A percentile compares a stretch with the other conserved stretches of the same genome.
These are phyloP conservation scores for Tribolium freemani DNA, from an alignment of 2,888 invertebrate genomes.

Conservation along the genomic window DNA sequence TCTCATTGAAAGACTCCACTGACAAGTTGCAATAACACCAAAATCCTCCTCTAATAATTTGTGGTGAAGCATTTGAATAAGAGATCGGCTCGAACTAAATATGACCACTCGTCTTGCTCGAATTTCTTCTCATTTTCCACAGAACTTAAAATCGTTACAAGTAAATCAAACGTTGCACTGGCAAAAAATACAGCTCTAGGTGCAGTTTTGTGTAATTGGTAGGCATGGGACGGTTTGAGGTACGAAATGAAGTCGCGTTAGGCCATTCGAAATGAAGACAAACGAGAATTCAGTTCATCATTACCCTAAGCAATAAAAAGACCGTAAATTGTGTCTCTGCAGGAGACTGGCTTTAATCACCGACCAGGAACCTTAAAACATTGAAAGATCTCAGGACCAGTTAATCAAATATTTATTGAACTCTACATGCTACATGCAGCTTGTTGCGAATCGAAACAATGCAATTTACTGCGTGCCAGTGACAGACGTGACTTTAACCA, in stretches of 20 bases:
- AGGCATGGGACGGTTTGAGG: slow-evolving; percentile 28
- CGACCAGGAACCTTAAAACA: slow-evolving; percentile 26
- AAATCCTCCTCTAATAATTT: neutral
- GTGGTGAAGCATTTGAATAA: neutral
- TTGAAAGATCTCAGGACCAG: neutral
- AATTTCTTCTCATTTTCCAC: neutral
- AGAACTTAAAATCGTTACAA: neutral
- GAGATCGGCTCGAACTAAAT: neutral
- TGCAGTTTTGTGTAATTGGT: slow-evolving; percentile 14
- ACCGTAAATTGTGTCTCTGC: slow-evolving; percentile 44
- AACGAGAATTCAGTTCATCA: slow-evolving; percentile 45
- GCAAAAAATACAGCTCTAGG: neutral
- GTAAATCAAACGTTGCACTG: neutral
- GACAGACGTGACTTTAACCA: slow-evolving; percentile 49
- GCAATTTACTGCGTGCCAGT: slow-evolving; percentile 50
- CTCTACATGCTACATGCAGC: neutral
- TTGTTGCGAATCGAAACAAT: slow-evolving; percentile 45
- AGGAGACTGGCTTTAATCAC: slow-evolving; percentile 44
- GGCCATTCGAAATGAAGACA: slow-evolving; percentile 44
- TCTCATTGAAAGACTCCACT: neutral
- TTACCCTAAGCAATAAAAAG: slow-evolving; percentile 45
- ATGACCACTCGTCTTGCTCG: neutral
- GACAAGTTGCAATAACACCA: too few relatives aligned
- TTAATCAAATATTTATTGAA: slow-evolving; percentile 19
- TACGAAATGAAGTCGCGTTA: slow-evolving; percentile 41